A percentile compares a stretch with the other conserved stretches of the same genome.
phyloP scores from a whole-genome alignment of 2,113 vertebrate species.

The Bostrychus sinensis region DNA sequence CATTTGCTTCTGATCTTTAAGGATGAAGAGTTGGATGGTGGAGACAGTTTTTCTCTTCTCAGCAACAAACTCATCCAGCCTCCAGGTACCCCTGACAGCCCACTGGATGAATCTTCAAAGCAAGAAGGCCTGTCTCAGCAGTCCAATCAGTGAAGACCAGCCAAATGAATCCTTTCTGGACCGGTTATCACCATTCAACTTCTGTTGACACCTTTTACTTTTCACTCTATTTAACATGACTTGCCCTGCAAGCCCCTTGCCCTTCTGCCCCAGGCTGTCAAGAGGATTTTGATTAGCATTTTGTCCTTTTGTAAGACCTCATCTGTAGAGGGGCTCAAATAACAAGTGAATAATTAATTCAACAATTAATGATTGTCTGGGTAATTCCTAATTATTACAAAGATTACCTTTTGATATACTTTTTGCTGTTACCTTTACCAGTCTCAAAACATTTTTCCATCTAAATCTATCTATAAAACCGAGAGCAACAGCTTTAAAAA shows the following conservation, averaged over 20 bases:
- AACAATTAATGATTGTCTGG: neutral
- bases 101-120: constrained; percentile 8
- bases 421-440: neutral
- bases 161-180: neutral
- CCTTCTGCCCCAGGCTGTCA: constrained; percentile 3
- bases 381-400: neutral
- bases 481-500: no score
- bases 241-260: neutral
- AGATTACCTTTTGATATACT: no score
- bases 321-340: constrained; percentile 12
- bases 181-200: constrained; percentile 14
- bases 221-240: neutral
- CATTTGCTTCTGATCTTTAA: constrained; percentile 27
- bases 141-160: constrained; percentile 18
- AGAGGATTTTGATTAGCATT: neutral
- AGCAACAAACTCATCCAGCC: constrained; percentile 6
- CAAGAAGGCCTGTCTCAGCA: constrained; percentile 25
- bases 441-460: no score
- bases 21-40: constrained; percentile 77
- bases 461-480: no score
- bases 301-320: constrained; percentile 4
- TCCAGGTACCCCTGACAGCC: neutral
- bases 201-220: constrained; percentile 6
- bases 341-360: neutral
- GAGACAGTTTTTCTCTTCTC: neutral